These are phyloP conservation scores for Manduca sexta DNA, from an alignment of 1,140 invertebrate species.

Conservation along the genomic window DNA sequence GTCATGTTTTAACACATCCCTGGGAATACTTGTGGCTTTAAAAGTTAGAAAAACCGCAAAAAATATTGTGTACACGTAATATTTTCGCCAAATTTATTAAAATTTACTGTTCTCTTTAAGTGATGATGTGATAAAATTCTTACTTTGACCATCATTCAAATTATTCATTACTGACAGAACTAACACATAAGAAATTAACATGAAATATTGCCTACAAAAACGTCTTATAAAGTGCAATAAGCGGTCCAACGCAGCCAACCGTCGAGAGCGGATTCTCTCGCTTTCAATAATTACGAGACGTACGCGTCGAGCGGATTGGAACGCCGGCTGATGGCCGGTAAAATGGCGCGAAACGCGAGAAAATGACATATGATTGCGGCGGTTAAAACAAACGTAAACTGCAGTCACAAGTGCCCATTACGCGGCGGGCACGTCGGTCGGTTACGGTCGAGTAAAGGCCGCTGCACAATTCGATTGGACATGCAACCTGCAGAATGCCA, in stretches of 20 bases:
- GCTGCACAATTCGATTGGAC: constrained; percentile 21
- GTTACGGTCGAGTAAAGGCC: constrained; percentile 22
- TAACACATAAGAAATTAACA: too few relatives aligned
- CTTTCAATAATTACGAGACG: constrained; percentile 42
- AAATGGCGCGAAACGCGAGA: constrained; percentile 54
- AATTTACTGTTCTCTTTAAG: too few relatives aligned
- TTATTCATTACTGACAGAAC: too few relatives aligned
- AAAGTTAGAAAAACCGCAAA: too few relatives aligned
- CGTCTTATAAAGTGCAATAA: constrained; percentile 2
- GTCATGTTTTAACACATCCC: not conserved
- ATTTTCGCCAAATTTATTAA: too few relatives aligned
- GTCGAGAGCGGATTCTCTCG: constrained; percentile 38
- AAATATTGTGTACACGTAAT: too few relatives aligned
- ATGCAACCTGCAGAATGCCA: constrained; percentile 7
- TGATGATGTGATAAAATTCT: too few relatives aligned
- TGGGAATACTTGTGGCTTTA: too few relatives aligned
- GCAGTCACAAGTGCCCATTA: constrained; percentile 34
- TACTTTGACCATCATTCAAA: too few relatives aligned
- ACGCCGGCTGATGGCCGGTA: constrained; percentile 33
- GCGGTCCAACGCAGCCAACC: constrained; percentile 14
- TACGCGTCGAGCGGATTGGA: constrained; percentile 23
- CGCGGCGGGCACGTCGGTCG: constrained; percentile 21
- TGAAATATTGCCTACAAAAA: not conserved
- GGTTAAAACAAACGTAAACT: constrained; percentile 56
- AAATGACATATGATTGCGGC: constrained; percentile 59